These are phyloP conservation scores for Ictidomys tridecemlineatus DNA, from an alignment of 2,113 vertebrate genomes.

Conservation along the genomic window DNA sequence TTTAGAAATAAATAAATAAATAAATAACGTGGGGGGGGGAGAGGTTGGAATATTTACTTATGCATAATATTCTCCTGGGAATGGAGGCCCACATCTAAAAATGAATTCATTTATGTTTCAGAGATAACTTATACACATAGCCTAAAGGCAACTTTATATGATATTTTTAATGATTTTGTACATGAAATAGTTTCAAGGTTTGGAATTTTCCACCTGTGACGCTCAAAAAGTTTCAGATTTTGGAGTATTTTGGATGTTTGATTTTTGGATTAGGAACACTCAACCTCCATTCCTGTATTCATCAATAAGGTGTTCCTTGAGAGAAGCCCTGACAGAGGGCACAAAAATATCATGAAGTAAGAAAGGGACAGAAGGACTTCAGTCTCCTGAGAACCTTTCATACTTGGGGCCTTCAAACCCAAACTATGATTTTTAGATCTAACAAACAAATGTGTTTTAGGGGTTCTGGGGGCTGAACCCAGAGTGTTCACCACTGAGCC, in stretches of 20 bases:
- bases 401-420: background rate
- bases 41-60: background rate
- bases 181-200: background rate
- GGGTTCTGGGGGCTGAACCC: too few species aligned
- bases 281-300: background rate
- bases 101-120: background rate
- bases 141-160: background rate
- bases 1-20: background rate
- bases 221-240: background rate
- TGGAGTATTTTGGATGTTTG: background rate
- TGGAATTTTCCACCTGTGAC: background rate
- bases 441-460: background rate
- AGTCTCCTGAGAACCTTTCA: background rate
- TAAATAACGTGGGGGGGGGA: too few species aligned
- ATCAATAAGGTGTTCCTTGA: background rate
- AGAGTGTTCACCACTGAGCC: too few species aligned
- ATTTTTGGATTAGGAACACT: background rate
- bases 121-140: background rate
- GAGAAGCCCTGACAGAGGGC: background rate
- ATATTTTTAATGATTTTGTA: background rate
- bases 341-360: background rate
- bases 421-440: background rate
- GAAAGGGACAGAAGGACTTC: background rate
- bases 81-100: background rate
- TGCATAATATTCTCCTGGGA: background rate